Percentiles rank a stretch among this genome's conserved stretches.
These are phyloP conservation scores for Zosterops pallidus DNA, from an alignment of 2,113 vertebrate species.

Conservation along the genomic window DNA sequence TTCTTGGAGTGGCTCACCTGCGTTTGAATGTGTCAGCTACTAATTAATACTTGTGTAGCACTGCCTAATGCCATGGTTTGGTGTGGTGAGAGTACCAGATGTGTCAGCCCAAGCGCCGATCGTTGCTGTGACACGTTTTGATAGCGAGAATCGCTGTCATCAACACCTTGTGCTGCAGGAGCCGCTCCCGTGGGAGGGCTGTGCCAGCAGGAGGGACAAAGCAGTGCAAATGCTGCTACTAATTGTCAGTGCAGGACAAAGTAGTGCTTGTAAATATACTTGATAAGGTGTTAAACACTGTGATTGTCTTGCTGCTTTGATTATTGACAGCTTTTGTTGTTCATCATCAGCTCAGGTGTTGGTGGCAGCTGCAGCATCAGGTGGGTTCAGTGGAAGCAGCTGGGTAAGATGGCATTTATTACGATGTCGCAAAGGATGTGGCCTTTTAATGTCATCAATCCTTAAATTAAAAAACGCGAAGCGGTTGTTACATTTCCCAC, in stretches of 20 bases:
- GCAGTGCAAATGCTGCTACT: not conserved
- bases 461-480: too few relatives aligned
- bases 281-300: not conserved
- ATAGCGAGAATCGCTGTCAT: too few relatives aligned
- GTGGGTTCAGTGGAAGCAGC: not conserved
- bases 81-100: not conserved
- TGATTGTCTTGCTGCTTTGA: too few relatives aligned
- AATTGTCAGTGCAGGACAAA: not conserved
- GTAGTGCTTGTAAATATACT: accelerated
- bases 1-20: not conserved
- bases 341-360: not conserved
- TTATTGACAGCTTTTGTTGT: not conserved
- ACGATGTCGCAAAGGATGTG: accelerated
- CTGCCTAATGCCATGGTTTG: not conserved
- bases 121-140: not conserved
- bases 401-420: not conserved
- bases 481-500: not conserved
- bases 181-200: not conserved
- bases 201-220: not conserved
- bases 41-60: not conserved
- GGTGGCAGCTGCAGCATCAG: not conserved
- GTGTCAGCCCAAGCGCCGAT: not conserved
- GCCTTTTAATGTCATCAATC: not conserved
- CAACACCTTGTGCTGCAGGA: not conserved
- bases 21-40: not conserved